phyloP scores from a whole-genome alignment of 2,113 vertebrate genomes.

The Nothocercus julius region DNA sequence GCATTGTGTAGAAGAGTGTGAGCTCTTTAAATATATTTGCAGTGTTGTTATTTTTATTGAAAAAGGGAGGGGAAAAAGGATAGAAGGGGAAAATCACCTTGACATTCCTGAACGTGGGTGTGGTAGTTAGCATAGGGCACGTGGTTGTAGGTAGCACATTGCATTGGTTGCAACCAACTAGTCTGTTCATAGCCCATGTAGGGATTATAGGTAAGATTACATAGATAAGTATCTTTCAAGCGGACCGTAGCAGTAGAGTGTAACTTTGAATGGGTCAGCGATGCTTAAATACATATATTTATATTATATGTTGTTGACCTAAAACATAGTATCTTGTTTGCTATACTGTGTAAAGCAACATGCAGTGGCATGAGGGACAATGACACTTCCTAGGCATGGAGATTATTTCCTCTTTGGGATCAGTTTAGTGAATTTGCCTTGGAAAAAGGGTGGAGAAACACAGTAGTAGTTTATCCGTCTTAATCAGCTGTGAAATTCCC shows the following conservation, averaged over 20 bases:
- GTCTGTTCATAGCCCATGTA: not conserved
- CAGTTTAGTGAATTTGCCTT: not conserved
- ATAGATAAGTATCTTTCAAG: not conserved
- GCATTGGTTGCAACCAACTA: not conserved
- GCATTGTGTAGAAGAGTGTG: not conserved
- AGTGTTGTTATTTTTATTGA: not conserved
- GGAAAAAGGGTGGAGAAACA: not conserved
- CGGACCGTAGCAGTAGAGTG: not conserved
- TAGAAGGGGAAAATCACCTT: not conserved
- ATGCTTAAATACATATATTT: no score
- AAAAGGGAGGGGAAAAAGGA: fast-evolving
- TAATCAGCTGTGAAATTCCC: not conserved
- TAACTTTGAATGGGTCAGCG: not conserved
- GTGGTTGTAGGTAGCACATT: not conserved
- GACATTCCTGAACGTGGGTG: not conserved
- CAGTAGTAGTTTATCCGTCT: not conserved
- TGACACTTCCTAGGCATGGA: not conserved
- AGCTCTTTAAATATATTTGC: not conserved
- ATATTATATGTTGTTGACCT: not conserved
- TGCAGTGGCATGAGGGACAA: not conserved
- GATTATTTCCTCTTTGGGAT: not conserved
- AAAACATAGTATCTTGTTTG: not conserved
- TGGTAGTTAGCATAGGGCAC: not conserved
- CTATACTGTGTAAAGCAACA: not conserved
- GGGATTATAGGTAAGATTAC: not conserved